These are phyloP conservation scores for Apodemia mormo DNA, from an alignment of 2,888 invertebrate species.

Conservation along the genomic window DNA sequence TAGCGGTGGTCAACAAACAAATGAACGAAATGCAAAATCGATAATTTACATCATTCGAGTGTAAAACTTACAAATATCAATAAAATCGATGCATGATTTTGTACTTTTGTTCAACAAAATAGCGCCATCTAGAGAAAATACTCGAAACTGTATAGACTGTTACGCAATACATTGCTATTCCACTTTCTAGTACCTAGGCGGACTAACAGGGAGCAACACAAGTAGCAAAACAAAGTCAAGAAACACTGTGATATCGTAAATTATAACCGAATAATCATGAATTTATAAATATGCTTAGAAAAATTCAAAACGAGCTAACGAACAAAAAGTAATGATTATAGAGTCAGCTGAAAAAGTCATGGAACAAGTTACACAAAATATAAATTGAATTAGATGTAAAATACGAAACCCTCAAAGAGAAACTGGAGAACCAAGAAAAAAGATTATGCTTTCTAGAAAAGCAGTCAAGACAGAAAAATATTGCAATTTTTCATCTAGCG, in stretches of 20 bases:
- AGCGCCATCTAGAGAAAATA: background rate
- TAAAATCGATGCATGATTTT: background rate
- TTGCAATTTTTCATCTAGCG: constrained; percentile 16
- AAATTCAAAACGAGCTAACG: no score
- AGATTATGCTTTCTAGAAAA: constrained; percentile 24
- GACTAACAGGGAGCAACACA: constrained; percentile 53
- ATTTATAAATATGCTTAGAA: no score
- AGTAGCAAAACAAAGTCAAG: constrained; percentile 72
- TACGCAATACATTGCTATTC: no score
- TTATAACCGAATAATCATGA: background rate
- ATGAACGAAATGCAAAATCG: background rate
- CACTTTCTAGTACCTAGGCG: background rate
- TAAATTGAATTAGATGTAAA: background rate
- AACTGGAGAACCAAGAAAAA: constrained; percentile 16
- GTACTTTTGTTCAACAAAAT: background rate
- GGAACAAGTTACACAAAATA: no score
- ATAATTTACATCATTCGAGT: background rate
- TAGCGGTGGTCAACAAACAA: background rate
- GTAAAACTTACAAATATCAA: background rate
- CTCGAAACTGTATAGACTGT: background rate
- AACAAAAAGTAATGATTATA: no score
- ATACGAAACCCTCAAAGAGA: constrained; percentile 14
- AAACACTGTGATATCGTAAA: constrained; percentile 58
- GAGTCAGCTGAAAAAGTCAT: no score
- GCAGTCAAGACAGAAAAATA: constrained; percentile 24